Evolutionary conservation across 2,797 vertebrate genomes (phyloP), one percentile per base, ranked within the genome.

Genomic region (Pterois miles): DNA sequence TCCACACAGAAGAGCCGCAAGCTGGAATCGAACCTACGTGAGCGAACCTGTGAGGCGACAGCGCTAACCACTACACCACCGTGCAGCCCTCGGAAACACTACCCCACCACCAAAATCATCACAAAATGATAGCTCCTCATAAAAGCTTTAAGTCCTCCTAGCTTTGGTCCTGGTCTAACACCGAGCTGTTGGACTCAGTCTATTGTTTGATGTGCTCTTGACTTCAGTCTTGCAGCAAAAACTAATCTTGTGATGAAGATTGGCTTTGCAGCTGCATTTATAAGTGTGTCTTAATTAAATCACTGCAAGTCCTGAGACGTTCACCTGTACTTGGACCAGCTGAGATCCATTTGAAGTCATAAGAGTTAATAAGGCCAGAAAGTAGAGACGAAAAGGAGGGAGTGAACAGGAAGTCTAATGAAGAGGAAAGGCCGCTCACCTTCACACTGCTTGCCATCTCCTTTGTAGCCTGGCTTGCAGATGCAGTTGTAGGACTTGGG

Each of bases 381-480:
- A 46, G 53, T 5, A 46, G 12, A 46, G 8, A 4, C 6, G 8
- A 33, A 16, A 5, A 4, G 12, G 34, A 18, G 25, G 10, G 18
- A 38, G 2, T 48, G 11, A 52, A 16, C 29, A 23, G 22, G 9
- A 40, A 18, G 13, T 1, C 11, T 9, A 46, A 27, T 20, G 22
- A 20, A 20, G 36, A 1, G 10, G 13, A 38, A 59, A 31, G n/a
- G 27, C 25, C 58, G 60, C 95, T 95, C 93, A 99, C 98, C 98
- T 93, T 98, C 97, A 2, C 98, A 99, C 48, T 97, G 96, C 79
- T 96, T 96, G 72, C 98, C 98, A 79, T 98, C 97, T 40, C 98
- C 98, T 89, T 97, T 98, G 89, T 98, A 99, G 71, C 98, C 98
- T 0, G 97, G 96, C 82, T 99, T 99, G 94, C 98, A 99, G 92